Evolutionary conservation across 2,113 vertebrate species (phyloP).

Genomic region (Amphiprion ocellaris): DNA sequence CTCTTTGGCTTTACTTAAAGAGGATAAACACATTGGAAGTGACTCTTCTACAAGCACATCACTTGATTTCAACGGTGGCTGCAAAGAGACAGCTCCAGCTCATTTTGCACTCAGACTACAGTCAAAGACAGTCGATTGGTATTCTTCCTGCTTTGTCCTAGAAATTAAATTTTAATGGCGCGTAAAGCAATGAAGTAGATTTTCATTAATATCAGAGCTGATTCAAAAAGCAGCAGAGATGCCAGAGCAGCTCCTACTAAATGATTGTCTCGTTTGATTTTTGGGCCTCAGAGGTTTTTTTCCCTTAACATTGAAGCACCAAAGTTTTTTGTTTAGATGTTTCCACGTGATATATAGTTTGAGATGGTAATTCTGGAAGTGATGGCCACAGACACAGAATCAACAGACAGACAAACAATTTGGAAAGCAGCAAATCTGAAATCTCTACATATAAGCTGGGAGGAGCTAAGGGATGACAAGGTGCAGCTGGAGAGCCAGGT

Average conservation of each 20-base stretch:
- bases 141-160: too few relatives aligned
- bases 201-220: not conserved
- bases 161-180: too few relatives aligned
- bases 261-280: too few relatives aligned
- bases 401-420: not conserved
- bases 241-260: not conserved
- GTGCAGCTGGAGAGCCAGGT: not conserved
- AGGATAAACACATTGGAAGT: slow-evolving; percentile 13
- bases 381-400: not conserved
- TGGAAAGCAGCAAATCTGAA: not conserved
- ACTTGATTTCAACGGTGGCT: not conserved
- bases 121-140: too few relatives aligned
- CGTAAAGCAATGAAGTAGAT: too few relatives aligned
- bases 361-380: too few relatives aligned
- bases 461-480: slow-evolving; percentile 6
- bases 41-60: not conserved
- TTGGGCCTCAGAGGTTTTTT: too few relatives aligned
- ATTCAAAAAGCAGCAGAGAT: not conserved
- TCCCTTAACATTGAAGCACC: too few relatives aligned
- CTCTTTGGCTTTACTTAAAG: slow-evolving; percentile 8
- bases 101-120: not conserved
- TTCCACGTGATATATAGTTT: too few relatives aligned
- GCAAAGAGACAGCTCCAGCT: not conserved
- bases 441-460: not conserved
- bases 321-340: too few relatives aligned